Evolutionary conservation across 2,113 vertebrate species (phyloP).

Genomic region (Nestor notabilis): DNA sequence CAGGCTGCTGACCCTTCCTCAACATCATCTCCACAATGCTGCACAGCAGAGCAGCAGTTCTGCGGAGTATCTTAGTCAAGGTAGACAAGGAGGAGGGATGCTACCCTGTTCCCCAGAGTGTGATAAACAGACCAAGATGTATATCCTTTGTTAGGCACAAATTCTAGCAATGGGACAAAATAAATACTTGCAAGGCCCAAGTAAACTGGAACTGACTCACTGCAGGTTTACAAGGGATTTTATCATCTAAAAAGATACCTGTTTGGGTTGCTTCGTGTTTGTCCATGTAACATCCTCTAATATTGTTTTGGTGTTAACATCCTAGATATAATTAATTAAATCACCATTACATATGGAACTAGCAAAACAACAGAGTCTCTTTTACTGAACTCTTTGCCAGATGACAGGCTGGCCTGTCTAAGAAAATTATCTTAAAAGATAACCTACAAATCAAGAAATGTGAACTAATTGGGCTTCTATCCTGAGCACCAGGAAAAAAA

Average conservation of each 20-base stretch:
- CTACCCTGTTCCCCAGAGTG: fast-evolving
- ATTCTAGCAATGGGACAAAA: neutral
- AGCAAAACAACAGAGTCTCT: conserved; percentile 3
- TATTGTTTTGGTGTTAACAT: conserved; percentile 2
- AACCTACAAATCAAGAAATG: neutral
- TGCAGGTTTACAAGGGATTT: neutral
- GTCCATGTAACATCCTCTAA: neutral
- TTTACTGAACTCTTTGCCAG: neutral
- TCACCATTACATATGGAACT: neutral
- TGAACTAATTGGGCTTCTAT: neutral
- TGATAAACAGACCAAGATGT: neutral
- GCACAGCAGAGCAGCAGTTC: neutral
- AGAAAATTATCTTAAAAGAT: neutral
- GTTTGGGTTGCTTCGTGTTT: neutral
- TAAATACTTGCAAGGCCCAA: neutral
- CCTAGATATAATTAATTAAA: conserved; percentile 52
- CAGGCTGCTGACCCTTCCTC: neutral
- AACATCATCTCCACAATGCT: neutral
- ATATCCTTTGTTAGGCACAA: neutral
- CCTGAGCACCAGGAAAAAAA: neutral
- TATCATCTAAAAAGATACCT: neutral
- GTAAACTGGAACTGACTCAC: neutral
- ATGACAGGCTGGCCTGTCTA: neutral
- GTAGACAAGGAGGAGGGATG: fast-evolving
- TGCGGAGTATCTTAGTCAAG: neutral